These are phyloP conservation scores for Limnothrissa miodon DNA, from an alignment of 2,113 vertebrate genomes.

Conservation along the genomic window DNA sequence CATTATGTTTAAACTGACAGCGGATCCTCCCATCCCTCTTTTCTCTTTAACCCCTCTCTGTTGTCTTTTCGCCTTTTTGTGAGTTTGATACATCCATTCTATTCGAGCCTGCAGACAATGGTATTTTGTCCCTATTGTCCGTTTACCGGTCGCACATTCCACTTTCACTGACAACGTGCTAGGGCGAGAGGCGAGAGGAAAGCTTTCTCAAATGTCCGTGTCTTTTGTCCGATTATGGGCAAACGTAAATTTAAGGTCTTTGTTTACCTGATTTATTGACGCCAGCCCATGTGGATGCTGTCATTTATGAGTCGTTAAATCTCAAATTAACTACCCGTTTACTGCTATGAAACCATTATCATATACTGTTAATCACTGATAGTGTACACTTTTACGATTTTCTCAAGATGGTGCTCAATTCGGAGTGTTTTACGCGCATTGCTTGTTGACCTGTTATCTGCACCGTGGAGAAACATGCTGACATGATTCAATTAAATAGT, in stretches of 20 bases:
- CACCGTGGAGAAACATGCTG: constrained; percentile 13
- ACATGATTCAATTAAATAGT: constrained; percentile 30
- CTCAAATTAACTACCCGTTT: constrained; percentile 59
- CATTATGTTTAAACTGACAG: constrained; percentile 75
- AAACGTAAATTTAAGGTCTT: constrained; percentile 58
- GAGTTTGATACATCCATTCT: constrained; percentile 75
- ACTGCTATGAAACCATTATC: constrained; percentile 60
- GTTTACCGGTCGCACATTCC: constrained; percentile 9
- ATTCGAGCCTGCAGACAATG: constrained; percentile 77
- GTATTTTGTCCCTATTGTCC: constrained; percentile 81
- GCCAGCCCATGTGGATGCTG: constrained; percentile 57
- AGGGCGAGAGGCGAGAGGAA: neutral
- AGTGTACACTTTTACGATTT: constrained; percentile 32
- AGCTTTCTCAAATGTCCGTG: constrained; percentile 5
- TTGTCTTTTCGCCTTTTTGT: constrained; percentile 65
- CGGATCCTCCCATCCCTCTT: constrained; percentile 62
- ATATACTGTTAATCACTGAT: constrained; percentile 66
- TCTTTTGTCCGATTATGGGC: constrained; percentile 50
- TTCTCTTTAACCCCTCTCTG: constrained; percentile 56
- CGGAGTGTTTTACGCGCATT: constrained; percentile 23
- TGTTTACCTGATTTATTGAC: constrained; percentile 71
- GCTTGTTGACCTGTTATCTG: constrained; percentile 41
- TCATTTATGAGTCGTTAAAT: constrained; percentile 62
- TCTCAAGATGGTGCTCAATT: constrained; percentile 27
- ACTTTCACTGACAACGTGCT: constrained; percentile 13